Evolutionary conservation across 1,140 invertebrate genomes (phyloP), one percentile per base, ranked within the genome.

Genomic region (Drosophila nasuta): DNA sequence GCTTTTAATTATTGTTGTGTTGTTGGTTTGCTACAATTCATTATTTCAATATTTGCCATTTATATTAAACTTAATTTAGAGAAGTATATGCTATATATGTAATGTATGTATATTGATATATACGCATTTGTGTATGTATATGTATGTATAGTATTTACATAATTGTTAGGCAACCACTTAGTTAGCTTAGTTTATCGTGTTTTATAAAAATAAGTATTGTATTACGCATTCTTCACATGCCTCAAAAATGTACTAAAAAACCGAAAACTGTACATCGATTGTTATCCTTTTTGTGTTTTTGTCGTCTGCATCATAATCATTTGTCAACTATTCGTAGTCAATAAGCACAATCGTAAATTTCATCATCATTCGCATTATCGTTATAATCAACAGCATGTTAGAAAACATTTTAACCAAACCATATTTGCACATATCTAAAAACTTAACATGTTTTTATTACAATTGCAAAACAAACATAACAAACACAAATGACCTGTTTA

Each of bases 91-190:
- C 72, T 86, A 75, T 80, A 74, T 73, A 63, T 76, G 56, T 62
- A 28, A 13, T 69, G 59, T 73, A 28, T 83, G 25, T 80, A 65
- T 78, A 64, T 62, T 54, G 63, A 77, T 82, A 62, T 48, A 76
- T 77, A 52, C 52, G 52, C 43, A 28, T 49, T 60, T 73, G 41
- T 45, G 56, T 62, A 52, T 74, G 20, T 79, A 41, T 78, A 41
- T 78, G 35, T 78, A 49, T 82, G 41, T 81, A 74, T 68, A 76
- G 63, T 87, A 87, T 87, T 64, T 87, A 87, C 83, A 87, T 88
- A 88, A 82, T 88, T 88, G 87, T 74, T 88, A 86, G 82, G 82
- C 82, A 86, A 86, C 82, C 82, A 87, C 82, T 86, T 88, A 86
- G 41, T 43, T 43, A 80, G 83, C 73, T 71, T 82, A 88, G 66